These are phyloP conservation scores for Podarcis cretensis DNA, from an alignment of 2,113 vertebrate species.

Conservation along the genomic window DNA sequence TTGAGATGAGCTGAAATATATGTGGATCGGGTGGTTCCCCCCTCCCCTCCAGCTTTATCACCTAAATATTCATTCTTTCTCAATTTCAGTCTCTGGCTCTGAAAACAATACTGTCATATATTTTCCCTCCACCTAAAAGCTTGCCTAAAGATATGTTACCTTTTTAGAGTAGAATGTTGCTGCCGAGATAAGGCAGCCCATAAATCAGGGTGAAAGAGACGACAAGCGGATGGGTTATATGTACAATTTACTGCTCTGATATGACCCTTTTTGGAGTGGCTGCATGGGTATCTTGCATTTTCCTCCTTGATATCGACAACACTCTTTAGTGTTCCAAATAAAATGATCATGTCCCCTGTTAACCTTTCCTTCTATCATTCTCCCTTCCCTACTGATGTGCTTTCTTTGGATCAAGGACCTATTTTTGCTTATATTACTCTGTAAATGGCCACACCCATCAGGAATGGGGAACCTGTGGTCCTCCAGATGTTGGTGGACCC, in stretches of 20 bases:
- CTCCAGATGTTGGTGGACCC: too few species aligned
- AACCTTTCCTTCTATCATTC: background rate
- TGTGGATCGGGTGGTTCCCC: background rate
- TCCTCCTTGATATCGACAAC: background rate
- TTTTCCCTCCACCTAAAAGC: background rate
- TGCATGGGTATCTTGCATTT: background rate
- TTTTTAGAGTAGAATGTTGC: background rate
- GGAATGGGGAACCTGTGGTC: too few species aligned
- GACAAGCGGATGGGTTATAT: background rate
- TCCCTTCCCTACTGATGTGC: too few species aligned
- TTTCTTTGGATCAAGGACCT: too few species aligned
- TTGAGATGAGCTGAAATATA: rapidly evolving
- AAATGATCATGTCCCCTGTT: constrained; percentile 39
- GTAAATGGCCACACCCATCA: too few species aligned
- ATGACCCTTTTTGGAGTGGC: background rate
- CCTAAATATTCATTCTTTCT: too few species aligned
- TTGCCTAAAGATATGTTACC: rapidly evolving
- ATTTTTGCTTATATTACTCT: too few species aligned
- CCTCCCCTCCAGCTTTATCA: background rate
- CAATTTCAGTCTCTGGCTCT: background rate
- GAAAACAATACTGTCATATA: background rate
- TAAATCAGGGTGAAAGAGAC: background rate
- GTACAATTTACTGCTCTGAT: background rate
- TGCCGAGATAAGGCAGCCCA: background rate
- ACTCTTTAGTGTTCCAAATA: constrained; percentile 42